Percentiles rank a stretch among this genome's conserved stretches.
These are phyloP conservation scores for Cossypha caffra DNA, from an alignment of 2,797 vertebrate species.

Conservation along the genomic window DNA sequence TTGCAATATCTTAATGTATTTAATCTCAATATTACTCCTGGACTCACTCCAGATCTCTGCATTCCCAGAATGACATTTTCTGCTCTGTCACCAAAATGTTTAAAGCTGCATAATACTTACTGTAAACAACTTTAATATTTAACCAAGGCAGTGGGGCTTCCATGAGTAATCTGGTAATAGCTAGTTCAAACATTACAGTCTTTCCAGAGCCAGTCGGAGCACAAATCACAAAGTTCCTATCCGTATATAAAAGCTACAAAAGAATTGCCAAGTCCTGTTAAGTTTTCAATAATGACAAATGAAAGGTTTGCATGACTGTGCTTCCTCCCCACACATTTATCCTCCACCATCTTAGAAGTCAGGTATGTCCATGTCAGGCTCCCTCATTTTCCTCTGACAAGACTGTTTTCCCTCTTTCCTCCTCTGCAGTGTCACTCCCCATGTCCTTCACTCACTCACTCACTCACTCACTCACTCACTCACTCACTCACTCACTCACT, in stretches of 20 bases:
- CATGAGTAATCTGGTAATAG: slow-evolving; percentile 92
- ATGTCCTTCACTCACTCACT: not conserved
- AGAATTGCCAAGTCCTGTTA: slow-evolving; percentile 38
- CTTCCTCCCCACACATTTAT: not conserved
- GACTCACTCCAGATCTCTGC: not conserved
- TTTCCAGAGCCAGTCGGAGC: slow-evolving; percentile 98
- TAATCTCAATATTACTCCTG: not conserved
- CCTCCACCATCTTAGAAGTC: not conserved
- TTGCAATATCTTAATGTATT: not conserved
- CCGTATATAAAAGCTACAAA: slow-evolving; percentile 91
- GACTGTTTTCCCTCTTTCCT: not conserved
- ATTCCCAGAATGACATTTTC: not conserved
- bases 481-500: not conserved
- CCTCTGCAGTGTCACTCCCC: fast-evolving
- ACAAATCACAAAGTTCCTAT: slow-evolving; percentile 93
- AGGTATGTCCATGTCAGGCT: not conserved
- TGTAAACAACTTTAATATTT: slow-evolving; percentile 95
- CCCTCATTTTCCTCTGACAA: not conserved
- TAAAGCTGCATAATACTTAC: slow-evolving; percentile 80
- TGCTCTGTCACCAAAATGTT: not conserved
- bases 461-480: not conserved
- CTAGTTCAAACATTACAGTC: slow-evolving; percentile 94
- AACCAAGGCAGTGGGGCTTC: slow-evolving; percentile 89
- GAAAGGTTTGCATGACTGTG: not conserved
- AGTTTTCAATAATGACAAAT: not conserved